Conservation (phyloP, 2,113 vertebrate genomes). For the Sinosuthora webbiana region DNA sequence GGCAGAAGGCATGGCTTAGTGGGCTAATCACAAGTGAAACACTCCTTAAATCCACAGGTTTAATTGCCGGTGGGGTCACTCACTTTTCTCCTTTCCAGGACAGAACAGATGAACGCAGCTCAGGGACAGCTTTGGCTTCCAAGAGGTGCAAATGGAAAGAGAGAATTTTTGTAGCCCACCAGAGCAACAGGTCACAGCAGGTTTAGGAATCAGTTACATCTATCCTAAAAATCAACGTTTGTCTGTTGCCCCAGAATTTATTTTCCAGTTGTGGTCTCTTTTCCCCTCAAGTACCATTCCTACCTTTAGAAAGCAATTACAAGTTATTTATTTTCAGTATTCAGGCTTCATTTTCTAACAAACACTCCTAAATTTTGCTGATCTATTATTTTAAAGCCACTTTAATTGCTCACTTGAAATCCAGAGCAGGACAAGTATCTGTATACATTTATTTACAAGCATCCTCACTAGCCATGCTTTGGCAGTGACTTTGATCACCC, state of each 20-base stretch:
- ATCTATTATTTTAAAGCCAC: not conserved
- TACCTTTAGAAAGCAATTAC: not conserved
- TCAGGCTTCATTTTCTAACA: not conserved
- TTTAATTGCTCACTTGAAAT: not conserved
- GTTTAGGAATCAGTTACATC: not conserved
- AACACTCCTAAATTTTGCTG: not conserved
- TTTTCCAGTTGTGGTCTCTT: not conserved
- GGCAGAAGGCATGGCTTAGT: not conserved
- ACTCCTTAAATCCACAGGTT: constrained; percentile 5
- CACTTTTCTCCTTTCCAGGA: not conserved
- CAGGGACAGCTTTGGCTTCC: not conserved
- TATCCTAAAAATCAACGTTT: not conserved
- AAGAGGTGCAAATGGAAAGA: not conserved
- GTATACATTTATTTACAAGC: not conserved
- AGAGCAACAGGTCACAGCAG: not conserved
- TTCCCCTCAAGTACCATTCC: not conserved
- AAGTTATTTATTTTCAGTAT: not conserved
- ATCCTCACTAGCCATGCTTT: not conserved
- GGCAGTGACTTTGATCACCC: not conserved
- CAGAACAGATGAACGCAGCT: not conserved
- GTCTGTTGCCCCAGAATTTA: not conserved
- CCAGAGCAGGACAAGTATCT: not conserved
- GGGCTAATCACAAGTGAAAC: not conserved
- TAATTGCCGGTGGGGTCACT: not conserved
- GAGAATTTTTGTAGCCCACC: not conserved